phyloP scores from a whole-genome alignment of 2,797 vertebrate genomes.

The Podargus strigoides region DNA sequence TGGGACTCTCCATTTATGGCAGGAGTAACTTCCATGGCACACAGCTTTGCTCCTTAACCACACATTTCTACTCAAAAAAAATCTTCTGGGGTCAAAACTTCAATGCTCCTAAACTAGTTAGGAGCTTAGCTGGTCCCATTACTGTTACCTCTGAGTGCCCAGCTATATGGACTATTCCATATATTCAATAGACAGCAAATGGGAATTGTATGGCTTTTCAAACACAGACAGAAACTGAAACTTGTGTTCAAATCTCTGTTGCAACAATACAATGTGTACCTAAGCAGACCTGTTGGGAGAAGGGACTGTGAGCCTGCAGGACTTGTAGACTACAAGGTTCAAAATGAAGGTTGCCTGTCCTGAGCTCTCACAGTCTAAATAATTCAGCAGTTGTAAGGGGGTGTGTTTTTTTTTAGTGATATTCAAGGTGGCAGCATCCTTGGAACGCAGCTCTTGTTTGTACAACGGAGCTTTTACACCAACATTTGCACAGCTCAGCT shows the following conservation, averaged over 20 bases:
- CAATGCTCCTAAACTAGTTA: background rate
- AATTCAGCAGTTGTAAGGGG: background rate
- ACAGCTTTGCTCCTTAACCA: background rate
- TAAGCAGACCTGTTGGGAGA: background rate
- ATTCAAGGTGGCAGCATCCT: conserved; percentile 34
- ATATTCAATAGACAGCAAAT: background rate
- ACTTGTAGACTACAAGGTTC: background rate
- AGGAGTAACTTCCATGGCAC: background rate
- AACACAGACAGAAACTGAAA: background rate
- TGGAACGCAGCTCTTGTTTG: background rate
- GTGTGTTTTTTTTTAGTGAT: background rate
- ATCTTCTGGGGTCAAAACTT: background rate
- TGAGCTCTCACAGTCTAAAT: background rate
- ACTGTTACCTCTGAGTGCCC: background rate
- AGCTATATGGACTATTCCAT: background rate
- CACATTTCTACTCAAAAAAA: background rate
- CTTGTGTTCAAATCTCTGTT: background rate
- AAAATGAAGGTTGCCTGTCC: background rate
- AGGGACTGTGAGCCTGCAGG: background rate
- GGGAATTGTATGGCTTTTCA: background rate
- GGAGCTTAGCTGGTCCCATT: background rate
- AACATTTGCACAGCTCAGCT: background rate
- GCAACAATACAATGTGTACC: fast-evolving
- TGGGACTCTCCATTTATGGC: background rate
- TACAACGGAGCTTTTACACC: conserved; percentile 26